Conservation (phyloP, 2,797 vertebrate species). For the Enteromius radiatus region DNA sequence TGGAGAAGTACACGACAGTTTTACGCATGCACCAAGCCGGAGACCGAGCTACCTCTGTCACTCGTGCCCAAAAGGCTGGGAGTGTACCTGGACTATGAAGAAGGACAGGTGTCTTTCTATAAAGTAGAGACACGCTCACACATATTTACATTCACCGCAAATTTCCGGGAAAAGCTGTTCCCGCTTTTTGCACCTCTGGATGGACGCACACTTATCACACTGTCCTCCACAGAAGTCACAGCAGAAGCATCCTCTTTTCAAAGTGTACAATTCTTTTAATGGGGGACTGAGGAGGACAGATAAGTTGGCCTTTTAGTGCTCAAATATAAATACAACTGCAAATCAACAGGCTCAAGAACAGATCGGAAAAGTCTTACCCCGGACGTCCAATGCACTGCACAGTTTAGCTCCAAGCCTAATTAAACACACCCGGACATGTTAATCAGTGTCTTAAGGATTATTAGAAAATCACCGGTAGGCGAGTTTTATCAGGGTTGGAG, state of each 20-base stretch:
- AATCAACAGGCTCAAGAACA: neutral
- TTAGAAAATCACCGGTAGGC: no score
- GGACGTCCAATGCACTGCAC: no score
- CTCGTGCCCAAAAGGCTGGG: constrained; percentile 56
- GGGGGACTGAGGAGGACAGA: no score
- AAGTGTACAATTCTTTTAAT: neutral
- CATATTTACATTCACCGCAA: constrained; percentile 59
- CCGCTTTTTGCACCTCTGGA: constrained; percentile 65
- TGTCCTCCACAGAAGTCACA: constrained; percentile 34
- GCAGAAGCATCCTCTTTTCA: neutral
- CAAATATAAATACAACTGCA: neutral
- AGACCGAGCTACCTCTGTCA: constrained; percentile 53
- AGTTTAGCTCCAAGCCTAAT: no score
- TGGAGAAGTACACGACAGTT: constrained; percentile 64
- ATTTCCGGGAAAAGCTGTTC: constrained; percentile 61
- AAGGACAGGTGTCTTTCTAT: constrained; percentile 66
- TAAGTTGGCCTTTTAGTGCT: neutral
- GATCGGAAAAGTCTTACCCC: neutral
- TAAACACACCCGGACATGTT: no score
- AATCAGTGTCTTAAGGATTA: no score
- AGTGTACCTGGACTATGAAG: constrained; percentile 64
- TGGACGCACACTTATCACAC: constrained; percentile 64
- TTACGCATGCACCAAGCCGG: constrained; percentile 62
- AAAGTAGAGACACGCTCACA: constrained; percentile 55
- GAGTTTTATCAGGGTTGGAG: no score